Evolutionary conservation across 92 coral and sea anemone genomes (phyloP), one percentile per base, ranked within the genome.

Genomic region (Zoanthus sociatus): DNA sequence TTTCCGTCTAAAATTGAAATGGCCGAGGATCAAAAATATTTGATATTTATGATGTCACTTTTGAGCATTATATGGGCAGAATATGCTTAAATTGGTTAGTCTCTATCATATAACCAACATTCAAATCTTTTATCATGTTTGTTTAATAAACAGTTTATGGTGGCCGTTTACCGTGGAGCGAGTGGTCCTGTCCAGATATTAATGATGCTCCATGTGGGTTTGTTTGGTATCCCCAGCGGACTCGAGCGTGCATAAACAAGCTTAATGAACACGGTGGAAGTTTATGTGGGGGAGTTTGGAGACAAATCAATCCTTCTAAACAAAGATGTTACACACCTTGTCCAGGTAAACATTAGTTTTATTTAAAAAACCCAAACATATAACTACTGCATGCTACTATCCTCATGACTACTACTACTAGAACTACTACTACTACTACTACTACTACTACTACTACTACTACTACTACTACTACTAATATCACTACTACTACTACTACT

Each of bases 111-210:
- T 48, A 48, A 48, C 53, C 9, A 48, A 48, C 9, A 5, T 5
- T 5, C 6, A 48, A 61, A 61, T 61, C 5, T 61, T 14, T 6
- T 6, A 61, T 10, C 68, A 5, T 61, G 68, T 61, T 14, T 26
- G 26, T 26, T 26, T 26, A 26, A 18, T 0, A 14, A 7, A 46
- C 53, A 76, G 81, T 12, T 3, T 5, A 11, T 51, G 81, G 81
- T 12, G 81, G 81, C 66, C 81, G 67, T 31, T n/a, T 26, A 8
- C 66, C 64, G 4, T 76, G 81, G 81, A 76, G 67, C 61, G 47
- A 53, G 9, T 76, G 81, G 81, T 51, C 64, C 45, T 46, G 67
- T 46, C 81, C 81, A 50, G 47, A 73, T 51, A 11, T 51, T 5
- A 53, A 3, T 5, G 46, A 11, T 12, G 45, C 45, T 2, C 46